Base-by-base conservation (phyloP, 2,888 invertebrate species). In the Tenthredo amoena region DNA sequence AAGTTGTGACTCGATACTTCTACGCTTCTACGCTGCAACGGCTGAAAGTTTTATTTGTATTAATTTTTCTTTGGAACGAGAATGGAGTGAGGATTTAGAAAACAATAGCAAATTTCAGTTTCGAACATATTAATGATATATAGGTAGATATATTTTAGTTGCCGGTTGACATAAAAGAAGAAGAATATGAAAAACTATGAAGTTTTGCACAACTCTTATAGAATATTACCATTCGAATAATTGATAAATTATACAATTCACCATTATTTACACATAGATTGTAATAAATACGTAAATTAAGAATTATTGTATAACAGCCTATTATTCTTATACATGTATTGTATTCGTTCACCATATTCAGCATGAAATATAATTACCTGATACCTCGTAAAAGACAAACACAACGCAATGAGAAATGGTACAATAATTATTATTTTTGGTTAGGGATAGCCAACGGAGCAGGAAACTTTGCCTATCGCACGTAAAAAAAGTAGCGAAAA, bases 261-360 rank as follows among this genome's bases (percentile, higher is more conserved):
- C 50, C 34, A 55, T 55, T 77, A 77, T 77, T 77, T 77, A 77
- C 77, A 77, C 31, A 77, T 77, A 77, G 50, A 77, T 77, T 77
- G 6, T 50, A 50, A 50, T 55, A 77, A 77, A 77, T 77, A 77
- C 77, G 55, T 77, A 21, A 77, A 50, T 77, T 21, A 50, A 55
- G 77, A 55, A 77, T 77, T 77, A 55, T 55, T 55, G 26, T 47
- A 77, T n/a, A 77, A 77, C 55, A 77, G 55, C 77, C 55, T 77
- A 55, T 31, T 55, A 55, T 55, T 34, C 55, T 37, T 50, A 55
- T 7, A 77, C 77, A 55, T 50, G 15, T n/a, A 55, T 77, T 18
- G 34, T 34, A 55, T 55, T 77, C 55, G 34, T 55, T 77, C 50
- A 31, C 34, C 50, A 26, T 55, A 31, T 77, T 31, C 77, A 50